phyloP scores from a whole-genome alignment of 2,888 invertebrate species.

The Conistra vaccinii region DNA sequence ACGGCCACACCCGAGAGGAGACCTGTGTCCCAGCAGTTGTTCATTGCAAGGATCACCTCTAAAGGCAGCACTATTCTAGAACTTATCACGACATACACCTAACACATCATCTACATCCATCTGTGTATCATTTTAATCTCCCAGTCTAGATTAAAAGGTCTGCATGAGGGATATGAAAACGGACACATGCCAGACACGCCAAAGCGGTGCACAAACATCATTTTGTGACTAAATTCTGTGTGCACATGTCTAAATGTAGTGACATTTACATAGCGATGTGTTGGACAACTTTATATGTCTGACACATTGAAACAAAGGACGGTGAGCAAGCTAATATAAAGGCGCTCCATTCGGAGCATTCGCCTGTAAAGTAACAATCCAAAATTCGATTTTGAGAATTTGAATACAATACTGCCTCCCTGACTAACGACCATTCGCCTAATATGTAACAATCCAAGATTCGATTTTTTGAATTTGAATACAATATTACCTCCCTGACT shows the following conservation, averaged over 20 bases:
- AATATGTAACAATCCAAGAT: too few relatives aligned
- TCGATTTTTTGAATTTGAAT: too few relatives aligned
- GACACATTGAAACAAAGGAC: conserved; percentile 37
- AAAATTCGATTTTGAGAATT: too few relatives aligned
- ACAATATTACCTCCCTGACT: too few relatives aligned
- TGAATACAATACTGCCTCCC: too few relatives aligned
- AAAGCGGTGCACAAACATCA: conserved; percentile 70
- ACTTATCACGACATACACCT: not conserved
- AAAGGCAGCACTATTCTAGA: not conserved
- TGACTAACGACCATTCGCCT: too few relatives aligned
- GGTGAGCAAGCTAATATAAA: not conserved
- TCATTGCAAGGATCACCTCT: not conserved
- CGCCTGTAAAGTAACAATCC: too few relatives aligned
- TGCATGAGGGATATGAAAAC: conserved; percentile 33
- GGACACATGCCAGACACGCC: conserved; percentile 29
- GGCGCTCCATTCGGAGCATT: too few relatives aligned
- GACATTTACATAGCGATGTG: conserved; percentile 50
- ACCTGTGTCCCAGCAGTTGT: not conserved
- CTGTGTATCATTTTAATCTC: conserved; percentile 32
- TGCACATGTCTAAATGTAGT: conserved; percentile 56
- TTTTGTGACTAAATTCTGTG: conserved; percentile 62
- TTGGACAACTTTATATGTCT: conserved; percentile 29
- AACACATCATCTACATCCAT: not conserved
- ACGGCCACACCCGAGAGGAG: too few relatives aligned
- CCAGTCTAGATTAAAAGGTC: conserved; percentile 41